Base-by-base conservation (phyloP, 2,888 invertebrate genomes). In the Panorpa germanica region DNA sequence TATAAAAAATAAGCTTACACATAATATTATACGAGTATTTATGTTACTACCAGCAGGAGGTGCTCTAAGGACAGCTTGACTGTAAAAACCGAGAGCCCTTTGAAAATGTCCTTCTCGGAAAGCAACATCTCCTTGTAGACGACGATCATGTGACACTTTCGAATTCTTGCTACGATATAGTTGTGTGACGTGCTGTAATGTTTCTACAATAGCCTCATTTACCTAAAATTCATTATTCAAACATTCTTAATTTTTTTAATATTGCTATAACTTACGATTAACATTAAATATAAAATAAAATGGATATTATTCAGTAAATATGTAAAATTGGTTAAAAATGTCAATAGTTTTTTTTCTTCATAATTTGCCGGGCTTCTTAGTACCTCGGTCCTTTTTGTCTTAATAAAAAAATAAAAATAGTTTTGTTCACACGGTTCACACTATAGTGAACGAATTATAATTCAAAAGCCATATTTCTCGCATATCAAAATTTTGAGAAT, bases 11-110 rank as follows among this genome's bases (percentile, higher is more conserved):
- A 10, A 9, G 5, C 8, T 33, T 15, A 5, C 14, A 2, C 5
- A 32, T 13, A 19, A 7, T 10, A 9, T 9, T 11, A 14, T 31
- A 4, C 19, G 6, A 13, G 9, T 4, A 24, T 20, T 22, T 8
- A 24, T 26, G 15, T 22, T 30, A 34, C 37, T 44, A 71, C 75
- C 70, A 41, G 65, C 62, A 39, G 55, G 50, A 0, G 80, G 77
- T 1, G 81, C 75, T 35, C 75, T 59, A 16, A 81, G 57, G 5
- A 83, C 69, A 9, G 76, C 74, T 46, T 80, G 75, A 47, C 72
- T 73, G 34, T 70, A 69, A 2, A 71, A 51, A 1, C 62, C 51
- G 12, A 81, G 49, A 0, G 80, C 71, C 42, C 60, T 64, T 31
- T 57, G 47, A 3, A 57, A 44, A 29, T 72, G 59, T 2, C 63